These are phyloP conservation scores for Cheilosia vernalis DNA, from an alignment of 2,888 invertebrate species.

Conservation along the genomic window DNA sequence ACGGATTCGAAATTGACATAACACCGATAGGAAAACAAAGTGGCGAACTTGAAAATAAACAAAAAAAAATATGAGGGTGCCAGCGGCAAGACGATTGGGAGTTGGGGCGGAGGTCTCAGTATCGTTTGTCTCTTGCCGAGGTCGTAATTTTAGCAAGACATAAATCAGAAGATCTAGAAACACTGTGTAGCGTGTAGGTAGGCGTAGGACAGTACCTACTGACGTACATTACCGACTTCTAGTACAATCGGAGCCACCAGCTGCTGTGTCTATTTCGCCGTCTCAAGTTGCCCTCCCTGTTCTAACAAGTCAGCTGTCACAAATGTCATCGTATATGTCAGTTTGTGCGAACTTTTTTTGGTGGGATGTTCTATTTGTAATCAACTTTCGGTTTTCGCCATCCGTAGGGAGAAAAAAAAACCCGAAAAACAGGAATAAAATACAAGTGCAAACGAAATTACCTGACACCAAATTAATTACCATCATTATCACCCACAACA, in stretches of 20 bases:
- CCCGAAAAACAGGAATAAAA: constrained; percentile 3
- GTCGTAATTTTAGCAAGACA: too few species aligned
- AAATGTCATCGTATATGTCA: constrained; percentile 55
- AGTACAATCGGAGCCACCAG: constrained; percentile 33
- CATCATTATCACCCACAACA: neutral
- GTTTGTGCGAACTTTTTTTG: constrained; percentile 48
- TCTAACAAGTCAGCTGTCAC: constrained; percentile 40
- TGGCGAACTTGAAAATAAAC: too few species aligned
- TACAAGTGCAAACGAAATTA: neutral
- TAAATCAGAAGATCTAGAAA: too few species aligned
- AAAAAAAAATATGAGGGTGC: too few species aligned
- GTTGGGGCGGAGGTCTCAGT: too few species aligned
- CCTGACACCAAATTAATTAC: neutral
- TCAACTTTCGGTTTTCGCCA: constrained; percentile 52
- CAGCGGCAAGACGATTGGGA: too few species aligned
- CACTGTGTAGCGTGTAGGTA: too few species aligned
- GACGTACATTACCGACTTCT: constrained; percentile 29
- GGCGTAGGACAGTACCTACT: too few species aligned
- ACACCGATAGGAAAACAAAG: too few species aligned
- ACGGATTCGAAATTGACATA: too few species aligned
- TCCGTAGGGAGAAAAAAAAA: neutral
- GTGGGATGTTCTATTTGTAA: constrained; percentile 57
- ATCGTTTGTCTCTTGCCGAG: too few species aligned
- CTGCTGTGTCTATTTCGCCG: constrained; percentile 11
- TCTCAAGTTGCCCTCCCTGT: constrained; percentile 34